These are phyloP conservation scores for Poicephalus meyeri DNA, from an alignment of 2,113 vertebrate species.

Conservation along the genomic window DNA sequence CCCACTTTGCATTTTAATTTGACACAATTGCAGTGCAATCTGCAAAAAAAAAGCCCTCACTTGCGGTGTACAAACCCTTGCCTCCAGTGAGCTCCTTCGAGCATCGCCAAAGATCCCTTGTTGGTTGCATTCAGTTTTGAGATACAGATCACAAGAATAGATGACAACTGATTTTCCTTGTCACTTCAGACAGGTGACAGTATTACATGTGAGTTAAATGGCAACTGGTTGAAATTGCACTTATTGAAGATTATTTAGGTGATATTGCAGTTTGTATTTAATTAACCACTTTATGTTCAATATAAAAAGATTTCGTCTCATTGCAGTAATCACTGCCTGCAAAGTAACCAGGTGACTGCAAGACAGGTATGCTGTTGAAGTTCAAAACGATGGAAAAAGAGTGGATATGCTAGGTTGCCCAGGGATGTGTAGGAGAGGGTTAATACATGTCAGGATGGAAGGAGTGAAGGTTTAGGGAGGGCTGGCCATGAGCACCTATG, in stretches of 20 bases:
- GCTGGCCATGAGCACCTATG: neutral
- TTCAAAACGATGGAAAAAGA: neutral
- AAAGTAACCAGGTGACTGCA: neutral
- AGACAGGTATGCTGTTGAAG: too few relatives aligned
- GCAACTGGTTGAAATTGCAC: neutral
- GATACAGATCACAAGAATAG: neutral
- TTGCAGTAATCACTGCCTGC: neutral
- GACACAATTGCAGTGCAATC: neutral
- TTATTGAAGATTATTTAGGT: neutral
- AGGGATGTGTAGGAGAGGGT: neutral
- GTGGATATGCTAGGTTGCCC: neutral
- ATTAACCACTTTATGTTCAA: neutral
- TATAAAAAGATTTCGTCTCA: neutral
- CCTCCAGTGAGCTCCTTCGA: neutral
- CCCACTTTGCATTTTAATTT: conserved; percentile 7
- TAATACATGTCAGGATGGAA: neutral
- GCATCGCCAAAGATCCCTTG: rapidly evolving
- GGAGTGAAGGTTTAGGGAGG: neutral
- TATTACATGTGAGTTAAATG: neutral
- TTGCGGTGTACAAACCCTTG: neutral
- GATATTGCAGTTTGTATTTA: neutral
- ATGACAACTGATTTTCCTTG: neutral
- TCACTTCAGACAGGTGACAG: neutral
- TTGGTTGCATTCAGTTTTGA: neutral
- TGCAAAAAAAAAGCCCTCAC: neutral